phyloP scores from a whole-genome alignment of 2,797 vertebrate genomes.

The Microctenopoma stevenorrisi region DNA sequence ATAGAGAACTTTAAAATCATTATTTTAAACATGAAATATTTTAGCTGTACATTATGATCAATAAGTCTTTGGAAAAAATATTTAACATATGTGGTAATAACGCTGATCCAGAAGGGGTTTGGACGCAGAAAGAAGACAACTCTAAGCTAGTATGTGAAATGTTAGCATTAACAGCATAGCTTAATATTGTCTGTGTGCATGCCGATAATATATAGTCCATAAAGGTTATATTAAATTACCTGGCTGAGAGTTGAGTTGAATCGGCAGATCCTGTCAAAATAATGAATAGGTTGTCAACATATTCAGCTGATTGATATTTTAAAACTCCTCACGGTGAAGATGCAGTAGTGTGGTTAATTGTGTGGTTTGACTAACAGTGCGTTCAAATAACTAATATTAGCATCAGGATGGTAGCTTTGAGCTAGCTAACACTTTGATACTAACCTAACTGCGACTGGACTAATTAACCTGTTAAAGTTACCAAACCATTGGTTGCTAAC shows the following conservation, averaged over 20 bases:
- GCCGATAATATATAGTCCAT: neutral
- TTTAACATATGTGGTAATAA: neutral
- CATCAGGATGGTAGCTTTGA: neutral
- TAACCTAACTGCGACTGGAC: too few relatives aligned
- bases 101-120: neutral
- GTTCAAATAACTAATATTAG: neutral
- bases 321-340: neutral
- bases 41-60: too few relatives aligned
- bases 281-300: neutral
- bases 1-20: too few relatives aligned
- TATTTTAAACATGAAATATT: too few relatives aligned
- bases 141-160: neutral
- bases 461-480: neutral
- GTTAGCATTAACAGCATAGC: neutral
- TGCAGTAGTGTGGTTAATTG: neutral
- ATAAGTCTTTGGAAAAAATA: neutral
- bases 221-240: slow-evolving; percentile 54
- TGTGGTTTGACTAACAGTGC: neutral
- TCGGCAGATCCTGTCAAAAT: slow-evolving; percentile 66
- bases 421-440: neutral
- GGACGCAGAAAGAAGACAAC: neutral
- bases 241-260: slow-evolving; percentile 50
- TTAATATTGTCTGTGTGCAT: neutral
- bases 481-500: too few relatives aligned
- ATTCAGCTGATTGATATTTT: neutral